Percentiles rank a stretch among this genome's conserved stretches.
phyloP scores from a whole-genome alignment of 2,797 vertebrate genomes.

The Cossypha niveicapilla region DNA sequence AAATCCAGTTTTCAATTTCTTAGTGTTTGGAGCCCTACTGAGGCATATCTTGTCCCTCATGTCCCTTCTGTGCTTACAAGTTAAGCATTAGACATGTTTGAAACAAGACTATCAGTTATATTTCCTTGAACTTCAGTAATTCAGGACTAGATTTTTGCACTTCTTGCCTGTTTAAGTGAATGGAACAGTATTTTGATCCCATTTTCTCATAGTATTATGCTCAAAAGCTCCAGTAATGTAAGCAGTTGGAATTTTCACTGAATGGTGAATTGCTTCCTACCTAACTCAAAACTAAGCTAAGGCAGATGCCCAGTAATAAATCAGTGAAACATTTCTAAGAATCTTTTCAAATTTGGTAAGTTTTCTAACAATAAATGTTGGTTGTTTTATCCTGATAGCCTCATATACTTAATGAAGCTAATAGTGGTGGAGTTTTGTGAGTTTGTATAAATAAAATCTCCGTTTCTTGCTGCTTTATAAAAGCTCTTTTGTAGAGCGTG shows the following conservation, averaged over 20 bases:
- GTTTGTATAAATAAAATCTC: neutral
- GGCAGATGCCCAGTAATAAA: neutral
- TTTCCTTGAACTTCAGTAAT: neutral
- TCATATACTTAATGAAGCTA: neutral
- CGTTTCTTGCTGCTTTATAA: neutral
- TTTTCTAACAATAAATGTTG: neutral
- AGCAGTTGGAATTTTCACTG: neutral
- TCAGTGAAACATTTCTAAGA: neutral
- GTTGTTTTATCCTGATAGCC: neutral
- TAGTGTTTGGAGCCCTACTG: neutral
- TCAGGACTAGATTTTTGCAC: neutral
- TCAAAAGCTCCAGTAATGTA: neutral
- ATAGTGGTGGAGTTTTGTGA: neutral
- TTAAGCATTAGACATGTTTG: neutral
- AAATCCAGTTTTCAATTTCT: neutral
- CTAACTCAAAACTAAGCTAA: neutral
- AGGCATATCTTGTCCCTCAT: neutral
- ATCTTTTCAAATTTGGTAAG: neutral
- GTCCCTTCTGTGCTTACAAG: neutral
- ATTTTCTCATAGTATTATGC: neutral
- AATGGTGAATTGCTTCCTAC: neutral
- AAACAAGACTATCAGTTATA: neutral
- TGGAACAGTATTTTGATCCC: neutral
- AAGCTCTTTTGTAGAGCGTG: neutral
- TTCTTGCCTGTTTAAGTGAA: neutral